phyloP scores from a whole-genome alignment of 1,140 invertebrate species.

The Papilio machaon region DNA sequence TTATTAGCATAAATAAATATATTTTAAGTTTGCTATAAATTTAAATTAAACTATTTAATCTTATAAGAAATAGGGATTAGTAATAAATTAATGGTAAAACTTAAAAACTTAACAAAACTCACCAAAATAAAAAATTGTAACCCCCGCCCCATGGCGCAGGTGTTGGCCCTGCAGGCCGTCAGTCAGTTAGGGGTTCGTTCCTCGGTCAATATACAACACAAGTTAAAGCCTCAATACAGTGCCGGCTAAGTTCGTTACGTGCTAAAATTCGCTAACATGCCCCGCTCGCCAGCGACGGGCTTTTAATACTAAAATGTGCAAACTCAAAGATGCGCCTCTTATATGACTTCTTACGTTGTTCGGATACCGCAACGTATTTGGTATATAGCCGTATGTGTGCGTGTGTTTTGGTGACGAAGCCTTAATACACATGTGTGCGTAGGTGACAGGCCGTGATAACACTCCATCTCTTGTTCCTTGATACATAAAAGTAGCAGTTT shows the following conservation, averaged over 20 bases:
- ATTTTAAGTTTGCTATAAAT: neutral
- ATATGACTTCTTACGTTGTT: conserved; percentile 79
- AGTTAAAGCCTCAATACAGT: conserved; percentile 53
- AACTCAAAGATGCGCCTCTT: conserved; percentile 80
- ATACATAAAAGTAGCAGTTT: conserved; percentile 46
- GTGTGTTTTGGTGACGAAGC: conserved; percentile 67
- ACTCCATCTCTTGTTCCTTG: conserved; percentile 26
- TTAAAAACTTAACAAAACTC: conserved; percentile 50
- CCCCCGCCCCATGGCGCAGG: conserved; percentile 77
- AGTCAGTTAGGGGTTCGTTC: conserved; percentile 43
- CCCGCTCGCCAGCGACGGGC: conserved; percentile 71
- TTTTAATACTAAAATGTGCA: conserved; percentile 80
- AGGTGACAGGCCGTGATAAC: conserved; percentile 43
- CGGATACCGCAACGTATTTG: conserved; percentile 78
- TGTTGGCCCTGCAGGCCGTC: conserved; percentile 56
- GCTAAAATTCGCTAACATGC: conserved; percentile 72
- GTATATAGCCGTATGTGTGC: conserved; percentile 68
- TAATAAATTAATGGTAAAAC: conserved; percentile 6
- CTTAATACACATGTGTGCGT: conserved; percentile 46
- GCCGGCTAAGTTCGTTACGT: conserved; percentile 58
- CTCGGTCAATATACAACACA: conserved; percentile 56
- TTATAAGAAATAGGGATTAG: neutral
- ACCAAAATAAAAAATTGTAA: conserved; percentile 70
- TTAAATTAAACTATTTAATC: no score
- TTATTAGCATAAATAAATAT: neutral